These are phyloP conservation scores for Pterocles gutturalis DNA, from an alignment of 2,113 vertebrate genomes.

Conservation along the genomic window DNA sequence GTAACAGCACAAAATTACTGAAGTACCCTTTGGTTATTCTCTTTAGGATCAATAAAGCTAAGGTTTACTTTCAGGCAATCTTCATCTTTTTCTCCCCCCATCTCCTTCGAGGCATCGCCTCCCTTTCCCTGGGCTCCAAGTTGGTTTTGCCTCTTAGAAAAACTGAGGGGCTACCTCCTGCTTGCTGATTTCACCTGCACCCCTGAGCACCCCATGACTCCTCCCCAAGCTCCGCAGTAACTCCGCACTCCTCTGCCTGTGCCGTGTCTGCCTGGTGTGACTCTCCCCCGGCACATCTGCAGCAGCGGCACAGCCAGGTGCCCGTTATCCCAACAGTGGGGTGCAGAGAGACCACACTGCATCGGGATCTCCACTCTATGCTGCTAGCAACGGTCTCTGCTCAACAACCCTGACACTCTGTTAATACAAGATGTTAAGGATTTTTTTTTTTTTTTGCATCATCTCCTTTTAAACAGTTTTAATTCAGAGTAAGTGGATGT, in stretches of 20 bases:
- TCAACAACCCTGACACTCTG: neutral
- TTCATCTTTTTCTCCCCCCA: too few species aligned
- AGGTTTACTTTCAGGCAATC: neutral
- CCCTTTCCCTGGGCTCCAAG: neutral
- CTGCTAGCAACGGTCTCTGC: neutral
- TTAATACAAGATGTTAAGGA: neutral
- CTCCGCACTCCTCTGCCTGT: fast-evolving
- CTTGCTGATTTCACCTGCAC: neutral
- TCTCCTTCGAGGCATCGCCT: neutral
- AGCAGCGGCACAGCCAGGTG: fast-evolving
- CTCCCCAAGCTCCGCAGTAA: neutral
- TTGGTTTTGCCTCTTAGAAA: neutral
- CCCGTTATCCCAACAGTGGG: fast-evolving
- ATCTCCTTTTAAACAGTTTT: neutral
- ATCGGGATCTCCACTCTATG: neutral
- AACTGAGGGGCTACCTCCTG: neutral
- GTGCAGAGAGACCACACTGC: neutral
- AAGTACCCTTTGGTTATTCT: neutral
- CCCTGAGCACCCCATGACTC: neutral
- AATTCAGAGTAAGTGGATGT: neutral
- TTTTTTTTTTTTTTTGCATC: neutral
- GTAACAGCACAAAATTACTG: neutral
- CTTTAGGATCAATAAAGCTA: fast-evolving
- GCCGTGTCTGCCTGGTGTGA: neutral
- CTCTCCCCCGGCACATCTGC: neutral